These are phyloP conservation scores for Peromyscus eremicus DNA, from an alignment of 2,797 vertebrate genomes.

Conservation along the genomic window DNA sequence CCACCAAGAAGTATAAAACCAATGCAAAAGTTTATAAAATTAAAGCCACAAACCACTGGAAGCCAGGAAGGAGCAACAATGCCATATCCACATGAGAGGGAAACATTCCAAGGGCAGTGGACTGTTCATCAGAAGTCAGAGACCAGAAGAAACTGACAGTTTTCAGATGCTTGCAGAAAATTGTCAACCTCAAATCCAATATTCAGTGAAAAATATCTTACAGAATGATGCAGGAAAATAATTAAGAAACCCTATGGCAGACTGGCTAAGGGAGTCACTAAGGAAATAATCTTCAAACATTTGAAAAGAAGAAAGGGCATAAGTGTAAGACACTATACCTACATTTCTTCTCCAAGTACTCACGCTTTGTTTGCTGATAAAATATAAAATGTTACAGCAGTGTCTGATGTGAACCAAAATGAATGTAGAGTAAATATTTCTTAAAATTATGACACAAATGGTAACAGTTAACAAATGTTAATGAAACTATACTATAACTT, in stretches of 20 bases:
- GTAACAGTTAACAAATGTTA: background rate
- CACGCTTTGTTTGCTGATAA: background rate
- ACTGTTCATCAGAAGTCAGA: background rate
- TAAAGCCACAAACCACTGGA: background rate
- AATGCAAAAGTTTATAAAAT: background rate
- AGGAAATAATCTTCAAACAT: background rate
- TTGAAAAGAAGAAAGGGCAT: background rate
- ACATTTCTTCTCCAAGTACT: slow-evolving; percentile 5
- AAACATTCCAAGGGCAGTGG: background rate
- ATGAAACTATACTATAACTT: background rate
- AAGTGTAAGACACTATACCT: background rate
- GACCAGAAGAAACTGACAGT: background rate
- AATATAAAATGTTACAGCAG: slow-evolving; percentile 29
- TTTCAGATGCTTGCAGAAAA: background rate
- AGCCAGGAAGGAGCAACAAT: background rate
- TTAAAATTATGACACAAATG: background rate
- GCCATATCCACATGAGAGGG: background rate
- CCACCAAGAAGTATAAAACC: background rate
- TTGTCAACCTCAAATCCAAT: background rate
- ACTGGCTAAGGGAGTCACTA: background rate
- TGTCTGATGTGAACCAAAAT: background rate
- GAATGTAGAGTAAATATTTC: background rate
- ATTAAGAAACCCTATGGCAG: background rate
- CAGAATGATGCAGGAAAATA: background rate
- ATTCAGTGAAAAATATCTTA: background rate